These are phyloP conservation scores for Drosophila rellima DNA, from an alignment of 2,888 invertebrate species.

Conservation along the genomic window DNA sequence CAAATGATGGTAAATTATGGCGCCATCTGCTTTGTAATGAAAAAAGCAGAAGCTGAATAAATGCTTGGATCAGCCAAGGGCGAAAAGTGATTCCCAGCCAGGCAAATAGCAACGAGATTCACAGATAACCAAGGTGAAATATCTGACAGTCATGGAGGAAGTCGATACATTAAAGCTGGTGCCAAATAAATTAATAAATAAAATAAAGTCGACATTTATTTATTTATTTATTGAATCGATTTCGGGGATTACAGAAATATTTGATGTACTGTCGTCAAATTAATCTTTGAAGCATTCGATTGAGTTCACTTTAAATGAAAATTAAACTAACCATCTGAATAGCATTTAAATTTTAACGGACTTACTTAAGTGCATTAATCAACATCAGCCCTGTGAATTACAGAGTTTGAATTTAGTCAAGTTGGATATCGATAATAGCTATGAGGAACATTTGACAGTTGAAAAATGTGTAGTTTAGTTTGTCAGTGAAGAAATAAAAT, in stretches of 20 bases:
- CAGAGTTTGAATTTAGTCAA: not conserved
- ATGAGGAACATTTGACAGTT: conserved; percentile 18
- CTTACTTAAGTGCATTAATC: not conserved
- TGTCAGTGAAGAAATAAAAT: not conserved
- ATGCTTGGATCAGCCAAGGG: conserved; percentile 17
- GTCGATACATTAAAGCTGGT: not conserved
- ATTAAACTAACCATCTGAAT: not conserved
- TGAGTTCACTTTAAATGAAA: not conserved
- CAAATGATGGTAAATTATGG: conserved; percentile 46
- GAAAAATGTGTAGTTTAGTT: not conserved
- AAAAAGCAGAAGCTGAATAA: conserved; percentile 32
- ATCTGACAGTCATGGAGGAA: conserved; percentile 2
- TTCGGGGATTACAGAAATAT: too few relatives aligned
- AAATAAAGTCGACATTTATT: too few relatives aligned
- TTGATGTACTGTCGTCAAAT: too few relatives aligned
- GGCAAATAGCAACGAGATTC: conserved; percentile 8
- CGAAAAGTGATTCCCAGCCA: conserved; percentile 12
- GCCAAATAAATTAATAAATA: too few relatives aligned
- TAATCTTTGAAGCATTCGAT: too few relatives aligned
- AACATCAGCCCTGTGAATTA: not conserved
- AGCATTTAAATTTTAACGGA: not conserved
- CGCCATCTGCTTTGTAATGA: conserved; percentile 39
- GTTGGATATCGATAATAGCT: conserved; percentile 1
- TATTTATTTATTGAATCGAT: too few relatives aligned
- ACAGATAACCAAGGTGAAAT: conserved; percentile 16